A percentile compares a stretch with the other conserved stretches of the same genome.
Evolutionary conservation across 2,113 vertebrate genomes (phyloP).

Genomic region (Perca fluviatilis): DNA sequence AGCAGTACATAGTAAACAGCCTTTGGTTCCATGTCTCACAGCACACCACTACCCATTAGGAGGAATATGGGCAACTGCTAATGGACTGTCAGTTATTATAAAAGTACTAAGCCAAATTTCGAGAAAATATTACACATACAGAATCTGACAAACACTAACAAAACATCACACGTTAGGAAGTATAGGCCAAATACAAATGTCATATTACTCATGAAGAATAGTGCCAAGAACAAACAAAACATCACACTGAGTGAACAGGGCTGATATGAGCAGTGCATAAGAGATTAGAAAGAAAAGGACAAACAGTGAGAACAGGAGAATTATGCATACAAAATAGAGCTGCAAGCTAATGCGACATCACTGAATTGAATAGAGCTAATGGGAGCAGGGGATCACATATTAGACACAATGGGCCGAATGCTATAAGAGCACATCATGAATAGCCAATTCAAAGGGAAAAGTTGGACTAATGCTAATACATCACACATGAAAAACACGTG

Average conservation of each 20-base stretch:
- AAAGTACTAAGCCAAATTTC: conserved; percentile 50
- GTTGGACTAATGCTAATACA: conserved; percentile 13
- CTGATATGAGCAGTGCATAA: conserved; percentile 13
- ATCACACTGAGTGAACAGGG: conserved; percentile 6
- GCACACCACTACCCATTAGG: conserved; percentile 55
- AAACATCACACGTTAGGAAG: conserved; percentile 33
- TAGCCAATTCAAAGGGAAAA: conserved; percentile 34
- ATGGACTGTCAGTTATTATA: conserved; percentile 61
- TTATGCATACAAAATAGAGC: conserved; percentile 5
- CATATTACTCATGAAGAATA: conserved; percentile 28
- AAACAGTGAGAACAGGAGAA: conserved; percentile 3
- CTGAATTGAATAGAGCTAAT: conserved; percentile 43
- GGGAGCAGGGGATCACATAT: conserved; percentile 32
- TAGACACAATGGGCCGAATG: conserved; percentile 22
- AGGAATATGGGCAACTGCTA: conserved; percentile 49
- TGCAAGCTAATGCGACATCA: conserved; percentile 12
- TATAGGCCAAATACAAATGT: conserved; percentile 30
- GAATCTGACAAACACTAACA: conserved; percentile 18
- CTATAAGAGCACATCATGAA: conserved; percentile 23
- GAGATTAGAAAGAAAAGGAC: conserved; percentile 23
- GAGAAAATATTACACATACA: conserved; percentile 31
- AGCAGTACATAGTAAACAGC: conserved; percentile 62
- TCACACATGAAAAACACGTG: conserved; percentile 21
- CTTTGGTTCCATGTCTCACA: conserved; percentile 57
- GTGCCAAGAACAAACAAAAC: conserved; percentile 35